Evolutionary conservation across 2,888 invertebrate species (phyloP).

Genomic region (Acanthoscelides obtectus): DNA sequence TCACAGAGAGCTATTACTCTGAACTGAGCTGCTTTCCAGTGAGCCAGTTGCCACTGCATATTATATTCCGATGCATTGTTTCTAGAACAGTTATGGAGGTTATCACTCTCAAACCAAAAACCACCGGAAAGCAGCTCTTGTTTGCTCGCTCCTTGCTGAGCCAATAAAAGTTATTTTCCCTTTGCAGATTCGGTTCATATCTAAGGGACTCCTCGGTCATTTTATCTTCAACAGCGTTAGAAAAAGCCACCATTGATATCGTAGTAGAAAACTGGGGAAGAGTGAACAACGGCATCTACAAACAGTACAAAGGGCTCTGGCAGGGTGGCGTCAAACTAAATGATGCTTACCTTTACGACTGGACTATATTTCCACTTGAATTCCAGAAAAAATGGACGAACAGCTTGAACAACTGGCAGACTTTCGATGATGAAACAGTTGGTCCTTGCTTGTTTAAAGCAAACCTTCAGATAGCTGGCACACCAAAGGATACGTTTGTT

Average conservation of each 20-base stretch:
- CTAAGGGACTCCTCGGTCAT: constrained; percentile 33
- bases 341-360: constrained; percentile 38
- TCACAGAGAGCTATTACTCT: no score
- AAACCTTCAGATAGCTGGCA: constrained; percentile 42
- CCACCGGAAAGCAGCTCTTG: no score
- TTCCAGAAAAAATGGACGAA: constrained; percentile 44
- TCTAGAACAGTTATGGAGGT: no score
- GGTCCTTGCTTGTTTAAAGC: constrained; percentile 57
- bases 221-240: constrained; percentile 24
- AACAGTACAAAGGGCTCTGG: constrained; percentile 39
- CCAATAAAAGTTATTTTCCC: no score
- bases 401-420: constrained; percentile 24
- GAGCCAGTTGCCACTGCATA: no score
- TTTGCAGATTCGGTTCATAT: constrained; percentile 44
- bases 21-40: no score
- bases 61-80: no score
- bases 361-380: constrained; percentile 48
- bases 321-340: constrained; percentile 47
- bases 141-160: no score
- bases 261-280: constrained; percentile 77
- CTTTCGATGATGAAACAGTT: constrained; percentile 16
- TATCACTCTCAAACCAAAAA: no score
- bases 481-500: constrained; percentile 68
- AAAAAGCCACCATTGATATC: constrained; percentile 40
- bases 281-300: constrained; percentile 50